These are phyloP conservation scores for Osmerus mordax DNA, from an alignment of 2,113 vertebrate species.

Conservation along the genomic window DNA sequence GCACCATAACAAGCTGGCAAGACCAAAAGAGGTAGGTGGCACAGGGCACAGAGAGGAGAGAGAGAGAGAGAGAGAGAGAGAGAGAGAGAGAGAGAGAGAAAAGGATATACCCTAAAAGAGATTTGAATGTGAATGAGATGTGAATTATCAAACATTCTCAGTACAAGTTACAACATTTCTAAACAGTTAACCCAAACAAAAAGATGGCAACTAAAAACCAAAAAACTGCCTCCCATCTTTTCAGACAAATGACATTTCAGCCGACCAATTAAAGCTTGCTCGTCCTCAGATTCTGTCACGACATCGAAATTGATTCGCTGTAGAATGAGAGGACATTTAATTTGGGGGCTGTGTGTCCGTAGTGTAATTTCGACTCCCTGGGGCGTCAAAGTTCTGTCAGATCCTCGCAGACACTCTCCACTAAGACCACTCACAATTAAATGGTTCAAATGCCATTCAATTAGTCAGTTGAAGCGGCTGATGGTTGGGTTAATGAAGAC, in stretches of 20 bases:
- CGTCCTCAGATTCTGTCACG: constrained; percentile 37
- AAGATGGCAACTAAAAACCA: too few species aligned
- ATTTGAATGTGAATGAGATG: too few species aligned
- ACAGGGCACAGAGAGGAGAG: constrained; percentile 1
- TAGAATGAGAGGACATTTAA: constrained; percentile 41
- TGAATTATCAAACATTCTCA: too few species aligned
- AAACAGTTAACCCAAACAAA: too few species aligned
- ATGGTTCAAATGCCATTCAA: constrained; percentile 45
- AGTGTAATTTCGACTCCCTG: constrained; percentile 43
- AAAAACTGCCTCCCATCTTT: too few species aligned
- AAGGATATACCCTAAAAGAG: too few species aligned
- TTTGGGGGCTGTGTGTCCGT: constrained; percentile 36
- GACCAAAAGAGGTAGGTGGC: constrained; percentile 26
- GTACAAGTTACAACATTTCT: too few species aligned
- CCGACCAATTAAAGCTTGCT: constrained; percentile 27
- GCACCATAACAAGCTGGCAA: constrained; percentile 42
- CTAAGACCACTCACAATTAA: constrained; percentile 40
- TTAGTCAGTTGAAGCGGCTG: constrained; percentile 42
- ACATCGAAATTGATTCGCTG: constrained; percentile 46
- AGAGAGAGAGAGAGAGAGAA: too few species aligned
- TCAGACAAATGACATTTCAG: background rate
- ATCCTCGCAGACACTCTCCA: too few species aligned
- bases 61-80: too few species aligned
- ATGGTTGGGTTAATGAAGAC: constrained; percentile 49
- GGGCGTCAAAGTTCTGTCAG: constrained; percentile 10